phyloP scores from a whole-genome alignment of 2,888 invertebrate genomes.

The Tetramorium bicarinatum region DNA sequence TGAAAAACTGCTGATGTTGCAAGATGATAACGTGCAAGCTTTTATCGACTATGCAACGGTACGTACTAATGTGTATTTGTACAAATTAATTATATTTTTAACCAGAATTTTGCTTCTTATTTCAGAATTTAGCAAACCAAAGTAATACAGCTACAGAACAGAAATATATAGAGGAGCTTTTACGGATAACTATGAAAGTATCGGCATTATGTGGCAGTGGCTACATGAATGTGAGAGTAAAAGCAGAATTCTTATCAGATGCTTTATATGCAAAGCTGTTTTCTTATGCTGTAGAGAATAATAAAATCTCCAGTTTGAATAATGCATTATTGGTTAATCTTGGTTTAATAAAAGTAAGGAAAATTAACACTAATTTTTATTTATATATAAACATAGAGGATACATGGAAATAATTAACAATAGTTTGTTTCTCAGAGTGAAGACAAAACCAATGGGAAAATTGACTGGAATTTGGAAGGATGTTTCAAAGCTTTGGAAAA shows the following conservation, averaged over 20 bases:
- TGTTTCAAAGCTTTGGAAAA: conserved; percentile 89
- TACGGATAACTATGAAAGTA: conserved; percentile 87
- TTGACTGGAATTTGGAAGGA: conserved; percentile 89
- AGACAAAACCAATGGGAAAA: conserved; percentile 89
- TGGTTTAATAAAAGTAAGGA: conserved; percentile 91
- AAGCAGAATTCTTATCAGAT: conserved; percentile 86
- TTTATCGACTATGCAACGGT: conserved; percentile 81
- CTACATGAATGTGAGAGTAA: conserved; percentile 87
- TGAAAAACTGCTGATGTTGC: conserved; percentile 87
- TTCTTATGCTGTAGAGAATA: conserved; percentile 86
- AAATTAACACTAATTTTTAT: conserved; percentile 11
- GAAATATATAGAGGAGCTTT: conserved; percentile 83
- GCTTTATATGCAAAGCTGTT: conserved; percentile 88
- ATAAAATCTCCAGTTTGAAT: conserved; percentile 88
- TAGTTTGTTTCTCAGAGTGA: conserved; percentile 88
- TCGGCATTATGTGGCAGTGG: conserved; percentile 88
- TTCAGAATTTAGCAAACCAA: conserved; percentile 73
- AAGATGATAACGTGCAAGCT: conserved; percentile 80
- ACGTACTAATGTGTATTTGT: conserved; percentile 22
- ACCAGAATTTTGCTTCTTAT: conserved; percentile 42
- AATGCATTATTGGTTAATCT: conserved; percentile 90
- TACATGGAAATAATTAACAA: conserved; percentile 18
- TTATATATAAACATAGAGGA: conserved; percentile 1
- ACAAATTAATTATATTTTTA: background rate
- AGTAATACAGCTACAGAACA: conserved; percentile 56